Percentiles rank a stretch among this genome's conserved stretches.
These are phyloP conservation scores for Phymorhynchus buccinoides DNA, from an alignment of 1,140 invertebrate genomes.

Conservation along the genomic window DNA sequence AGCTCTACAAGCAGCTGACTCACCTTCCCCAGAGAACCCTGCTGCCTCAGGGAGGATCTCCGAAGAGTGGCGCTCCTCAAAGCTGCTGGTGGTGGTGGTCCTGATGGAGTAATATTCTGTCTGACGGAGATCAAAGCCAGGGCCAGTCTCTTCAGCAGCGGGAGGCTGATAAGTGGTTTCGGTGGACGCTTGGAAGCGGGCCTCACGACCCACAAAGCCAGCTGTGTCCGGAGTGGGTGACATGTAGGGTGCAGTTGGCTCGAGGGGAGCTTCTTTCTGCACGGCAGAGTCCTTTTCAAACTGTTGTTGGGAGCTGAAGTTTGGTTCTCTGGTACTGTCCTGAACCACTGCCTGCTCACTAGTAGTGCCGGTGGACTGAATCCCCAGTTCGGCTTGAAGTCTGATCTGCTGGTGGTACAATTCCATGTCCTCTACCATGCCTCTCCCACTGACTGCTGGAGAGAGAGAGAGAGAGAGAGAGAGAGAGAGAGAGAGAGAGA, in stretches of 20 bases:
- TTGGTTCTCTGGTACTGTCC: constrained; percentile 53
- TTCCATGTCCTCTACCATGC: background rate
- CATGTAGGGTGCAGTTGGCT: constrained; percentile 34
- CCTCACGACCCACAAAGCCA: constrained; percentile 62
- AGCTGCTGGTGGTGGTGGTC: constrained; percentile 57
- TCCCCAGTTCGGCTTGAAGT: constrained; percentile 34
- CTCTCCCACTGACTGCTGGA: background rate
- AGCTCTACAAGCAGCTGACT: constrained; percentile 32
- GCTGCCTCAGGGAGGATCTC: constrained; percentile 36
- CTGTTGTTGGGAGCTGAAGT: constrained; percentile 51
- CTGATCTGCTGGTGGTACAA: background rate
- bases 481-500: background rate
- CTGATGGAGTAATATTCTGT: constrained; percentile 53
- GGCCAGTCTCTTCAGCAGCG: constrained; percentile 58
- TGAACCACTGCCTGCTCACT: constrained; percentile 52
- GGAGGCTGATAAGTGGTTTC: constrained; percentile 56
- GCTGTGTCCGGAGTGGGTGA: constrained; percentile 13
- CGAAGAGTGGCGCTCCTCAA: constrained; percentile 61
- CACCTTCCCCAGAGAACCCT: constrained; percentile 37
- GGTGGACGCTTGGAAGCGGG: constrained; percentile 58
- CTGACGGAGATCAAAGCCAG: constrained; percentile 65
- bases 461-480: background rate
- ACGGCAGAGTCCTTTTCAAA: constrained; percentile 29
- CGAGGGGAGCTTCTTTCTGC: constrained; percentile 43
- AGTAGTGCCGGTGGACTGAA: constrained; percentile 51